These are phyloP conservation scores for Homarus gammarus DNA, from an alignment of 2,888 invertebrate genomes.

Conservation along the genomic window DNA sequence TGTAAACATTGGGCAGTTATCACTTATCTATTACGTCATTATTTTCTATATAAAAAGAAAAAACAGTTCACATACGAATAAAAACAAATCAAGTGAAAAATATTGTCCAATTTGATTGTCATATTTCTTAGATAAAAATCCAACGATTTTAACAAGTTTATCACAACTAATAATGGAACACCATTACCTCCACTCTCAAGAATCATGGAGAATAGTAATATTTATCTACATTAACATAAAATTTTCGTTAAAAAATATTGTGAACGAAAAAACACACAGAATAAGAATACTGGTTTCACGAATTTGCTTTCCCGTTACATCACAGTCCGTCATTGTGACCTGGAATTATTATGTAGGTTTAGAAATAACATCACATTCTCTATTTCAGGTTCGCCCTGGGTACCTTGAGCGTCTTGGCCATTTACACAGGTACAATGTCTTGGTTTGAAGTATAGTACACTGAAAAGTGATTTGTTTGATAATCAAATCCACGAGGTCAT, in stretches of 20 bases:
- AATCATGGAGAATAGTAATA: conserved; percentile 31
- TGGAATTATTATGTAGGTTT: conserved; percentile 25
- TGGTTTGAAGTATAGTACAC: neutral
- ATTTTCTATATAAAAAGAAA: no score
- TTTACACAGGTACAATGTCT: neutral
- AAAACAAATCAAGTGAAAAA: no score
- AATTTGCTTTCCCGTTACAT: conserved; percentile 39
- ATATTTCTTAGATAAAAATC: conserved; percentile 60
- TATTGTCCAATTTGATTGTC: conserved; percentile 65
- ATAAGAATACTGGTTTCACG: conserved; percentile 32
- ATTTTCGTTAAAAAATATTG: conserved; percentile 19
- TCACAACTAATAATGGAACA: conserved; percentile 67
- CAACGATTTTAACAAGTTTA: conserved; percentile 66
- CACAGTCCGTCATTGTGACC: conserved; percentile 64
- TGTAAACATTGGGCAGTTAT: neutral
- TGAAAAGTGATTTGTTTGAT: neutral
- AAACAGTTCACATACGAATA: no score
- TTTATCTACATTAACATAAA: conserved; percentile 8
- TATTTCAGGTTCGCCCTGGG: conserved; percentile 30
- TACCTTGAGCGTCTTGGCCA: conserved; percentile 16
- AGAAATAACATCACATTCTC: conserved; percentile 40
- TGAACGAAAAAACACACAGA: no score
- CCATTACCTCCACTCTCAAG: conserved; percentile 48
- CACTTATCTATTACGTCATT: no score
- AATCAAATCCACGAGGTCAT: neutral